Evolutionary conservation across 1,140 invertebrate genomes (phyloP).

Genomic region (Adoxophyes honmai): DNA sequence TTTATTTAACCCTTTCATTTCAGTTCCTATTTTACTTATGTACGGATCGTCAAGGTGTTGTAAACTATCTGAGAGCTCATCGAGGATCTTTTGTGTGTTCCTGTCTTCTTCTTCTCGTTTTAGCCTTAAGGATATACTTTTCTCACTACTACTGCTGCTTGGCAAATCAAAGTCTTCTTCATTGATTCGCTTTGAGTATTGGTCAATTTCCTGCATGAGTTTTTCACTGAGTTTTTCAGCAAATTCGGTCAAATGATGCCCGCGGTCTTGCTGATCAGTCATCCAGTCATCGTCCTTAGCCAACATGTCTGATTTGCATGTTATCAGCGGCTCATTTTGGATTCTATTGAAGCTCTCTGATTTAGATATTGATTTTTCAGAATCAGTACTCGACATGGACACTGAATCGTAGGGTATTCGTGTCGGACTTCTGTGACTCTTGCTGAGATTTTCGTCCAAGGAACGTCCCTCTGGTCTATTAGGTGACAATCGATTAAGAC

Average conservation of each 20-base stretch:
- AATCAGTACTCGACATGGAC: constrained; percentile 74
- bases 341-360: constrained; percentile 74
- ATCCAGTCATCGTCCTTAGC: constrained; percentile 73
- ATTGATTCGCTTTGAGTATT: constrained; percentile 78
- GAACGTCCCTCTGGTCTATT: constrained; percentile 71
- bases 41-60: constrained; percentile 79
- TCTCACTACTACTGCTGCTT: constrained; percentile 71
- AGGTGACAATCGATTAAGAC: constrained; percentile 70
- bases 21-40: constrained; percentile 77
- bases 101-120: constrained; percentile 69
- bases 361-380: constrained; percentile 74
- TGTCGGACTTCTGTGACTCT: constrained; percentile 69
- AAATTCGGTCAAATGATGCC: constrained; percentile 85
- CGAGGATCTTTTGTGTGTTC: constrained; percentile 67
- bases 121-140: constrained; percentile 60
- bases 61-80: constrained; percentile 67
- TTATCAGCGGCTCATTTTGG: constrained; percentile 71
- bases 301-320: constrained; percentile 74
- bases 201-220: constrained; percentile 85
- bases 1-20: constrained; percentile 78
- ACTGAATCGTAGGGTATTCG: constrained; percentile 71
- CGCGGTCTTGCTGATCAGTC: constrained; percentile 80
- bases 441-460: constrained; percentile 67
- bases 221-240: constrained; percentile 87
- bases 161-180: constrained; percentile 75